phyloP scores from a whole-genome alignment of 2,113 vertebrate genomes.

The Epinephelus lanceolatus region DNA sequence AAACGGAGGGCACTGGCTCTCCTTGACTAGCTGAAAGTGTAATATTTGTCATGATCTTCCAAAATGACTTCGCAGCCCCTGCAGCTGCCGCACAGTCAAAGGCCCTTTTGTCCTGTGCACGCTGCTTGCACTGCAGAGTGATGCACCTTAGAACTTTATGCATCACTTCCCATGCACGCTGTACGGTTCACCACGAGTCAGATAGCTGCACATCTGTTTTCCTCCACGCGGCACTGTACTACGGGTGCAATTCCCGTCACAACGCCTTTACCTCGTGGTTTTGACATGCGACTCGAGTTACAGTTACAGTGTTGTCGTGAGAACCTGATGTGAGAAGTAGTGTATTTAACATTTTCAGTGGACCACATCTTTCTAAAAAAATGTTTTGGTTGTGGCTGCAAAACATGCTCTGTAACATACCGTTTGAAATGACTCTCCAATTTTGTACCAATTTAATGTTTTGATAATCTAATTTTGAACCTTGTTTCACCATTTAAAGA shows the following conservation, averaged over 20 bases:
- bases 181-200: constrained; percentile 36
- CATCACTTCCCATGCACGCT: constrained; percentile 36
- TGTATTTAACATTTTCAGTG: constrained; percentile 1
- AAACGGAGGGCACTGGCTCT: constrained; percentile 57
- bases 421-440: neutral
- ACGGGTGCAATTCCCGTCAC: constrained; percentile 12
- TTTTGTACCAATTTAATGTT: neutral
- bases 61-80: constrained; percentile 71
- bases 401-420: neutral
- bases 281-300: neutral
- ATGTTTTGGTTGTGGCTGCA: constrained; percentile 7
- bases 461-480: neutral
- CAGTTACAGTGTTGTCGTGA: constrained; percentile 6
- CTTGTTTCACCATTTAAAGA: constrained; percentile 1
- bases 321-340: constrained; percentile 13
- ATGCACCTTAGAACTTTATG: constrained; percentile 60
- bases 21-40: constrained; percentile 70
- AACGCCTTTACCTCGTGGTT: neutral
- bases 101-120: constrained; percentile 75
- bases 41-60: constrained; percentile 84
- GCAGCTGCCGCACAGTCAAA: constrained; percentile 75
- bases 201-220: constrained; percentile 39
- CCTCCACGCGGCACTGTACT: neutral
- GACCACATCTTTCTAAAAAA: constrained; percentile 7
- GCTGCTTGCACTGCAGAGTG: constrained; percentile 58